These are phyloP conservation scores for Antheraea assamensis DNA, from an alignment of 2,888 invertebrate species.

Conservation along the genomic window DNA sequence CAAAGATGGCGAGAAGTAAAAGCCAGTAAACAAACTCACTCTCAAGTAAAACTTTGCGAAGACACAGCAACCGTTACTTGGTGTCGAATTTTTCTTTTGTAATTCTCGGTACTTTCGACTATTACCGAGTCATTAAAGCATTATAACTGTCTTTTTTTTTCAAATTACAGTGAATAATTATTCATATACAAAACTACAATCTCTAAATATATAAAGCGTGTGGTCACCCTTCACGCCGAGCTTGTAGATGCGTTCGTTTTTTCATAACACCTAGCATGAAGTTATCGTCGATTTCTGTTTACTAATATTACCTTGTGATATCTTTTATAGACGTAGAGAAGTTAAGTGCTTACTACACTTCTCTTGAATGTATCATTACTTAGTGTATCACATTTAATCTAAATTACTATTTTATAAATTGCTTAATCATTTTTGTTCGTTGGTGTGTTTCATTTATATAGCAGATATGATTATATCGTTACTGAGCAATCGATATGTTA, in stretches of 20 bases:
- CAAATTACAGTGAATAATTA: too few species aligned
- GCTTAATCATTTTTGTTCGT: too few species aligned
- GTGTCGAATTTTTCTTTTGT: background rate
- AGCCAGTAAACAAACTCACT: background rate
- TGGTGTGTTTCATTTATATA: too few species aligned
- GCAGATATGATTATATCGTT: too few species aligned
- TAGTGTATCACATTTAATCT: background rate
- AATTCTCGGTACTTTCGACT: too few species aligned
- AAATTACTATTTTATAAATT: background rate
- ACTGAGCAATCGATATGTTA: too few species aligned
- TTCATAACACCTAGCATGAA: background rate
- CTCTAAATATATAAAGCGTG: background rate
- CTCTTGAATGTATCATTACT: background rate
- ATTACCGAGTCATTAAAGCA: too few species aligned
- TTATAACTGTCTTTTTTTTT: too few species aligned
- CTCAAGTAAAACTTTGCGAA: background rate
- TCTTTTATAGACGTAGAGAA: background rate
- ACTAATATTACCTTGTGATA: constrained; percentile 6
- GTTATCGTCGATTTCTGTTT: constrained; percentile 10
- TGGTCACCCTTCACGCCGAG: background rate
- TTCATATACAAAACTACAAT: background rate
- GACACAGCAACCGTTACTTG: background rate
- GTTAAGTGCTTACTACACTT: background rate
- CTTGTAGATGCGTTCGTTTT: background rate
- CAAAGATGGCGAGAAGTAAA: too few species aligned